Percentiles rank a stretch among this genome's conserved stretches.
Evolutionary conservation across 1,140 invertebrate genomes (phyloP).

Genomic region (Caenorhabditis tropicalis): DNA sequence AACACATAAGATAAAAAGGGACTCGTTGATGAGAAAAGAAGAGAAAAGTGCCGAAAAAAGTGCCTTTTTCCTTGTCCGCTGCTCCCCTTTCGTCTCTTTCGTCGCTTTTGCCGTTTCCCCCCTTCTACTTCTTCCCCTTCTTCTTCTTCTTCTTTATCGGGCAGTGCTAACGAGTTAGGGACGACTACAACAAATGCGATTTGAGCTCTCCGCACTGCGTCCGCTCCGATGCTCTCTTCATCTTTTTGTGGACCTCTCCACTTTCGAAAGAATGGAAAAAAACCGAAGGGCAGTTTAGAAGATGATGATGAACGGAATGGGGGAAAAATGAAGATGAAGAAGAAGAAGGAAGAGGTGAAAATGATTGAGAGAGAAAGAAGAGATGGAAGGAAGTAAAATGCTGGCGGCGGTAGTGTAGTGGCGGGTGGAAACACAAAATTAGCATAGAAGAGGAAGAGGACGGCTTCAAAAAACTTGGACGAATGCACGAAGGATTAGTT

Average conservation of each 20-base stretch:
- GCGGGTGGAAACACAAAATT: background rate
- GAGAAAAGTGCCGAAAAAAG: conserved; percentile 34
- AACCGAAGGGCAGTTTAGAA: conserved; percentile 3
- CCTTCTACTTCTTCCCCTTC: background rate
- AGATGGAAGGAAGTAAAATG: background rate
- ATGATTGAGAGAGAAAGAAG: background rate
- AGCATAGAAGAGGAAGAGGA: background rate
- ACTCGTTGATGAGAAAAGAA: conserved; percentile 28
- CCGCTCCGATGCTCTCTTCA: conserved; percentile 30
- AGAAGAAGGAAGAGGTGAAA: background rate
- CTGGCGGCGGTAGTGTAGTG: background rate
- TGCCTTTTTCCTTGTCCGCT: background rate
- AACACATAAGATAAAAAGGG: background rate
- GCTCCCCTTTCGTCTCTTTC: background rate
- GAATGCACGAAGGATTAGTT: conserved; percentile 36
- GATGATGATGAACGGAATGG: conserved; percentile 1
- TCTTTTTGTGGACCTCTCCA: background rate
- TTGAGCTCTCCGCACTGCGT: background rate
- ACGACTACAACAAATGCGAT: conserved; percentile 13
- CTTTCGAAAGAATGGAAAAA: background rate
- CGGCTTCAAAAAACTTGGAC: background rate
- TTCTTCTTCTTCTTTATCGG: background rate
- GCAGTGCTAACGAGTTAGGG: conserved; percentile 23
- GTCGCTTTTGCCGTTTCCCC: background rate
- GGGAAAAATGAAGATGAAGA: too few relatives aligned